A percentile compares a stretch with the other conserved stretches of the same genome.
phyloP scores from a whole-genome alignment of 1,140 invertebrate genomes.

The Lethrus apterus region DNA sequence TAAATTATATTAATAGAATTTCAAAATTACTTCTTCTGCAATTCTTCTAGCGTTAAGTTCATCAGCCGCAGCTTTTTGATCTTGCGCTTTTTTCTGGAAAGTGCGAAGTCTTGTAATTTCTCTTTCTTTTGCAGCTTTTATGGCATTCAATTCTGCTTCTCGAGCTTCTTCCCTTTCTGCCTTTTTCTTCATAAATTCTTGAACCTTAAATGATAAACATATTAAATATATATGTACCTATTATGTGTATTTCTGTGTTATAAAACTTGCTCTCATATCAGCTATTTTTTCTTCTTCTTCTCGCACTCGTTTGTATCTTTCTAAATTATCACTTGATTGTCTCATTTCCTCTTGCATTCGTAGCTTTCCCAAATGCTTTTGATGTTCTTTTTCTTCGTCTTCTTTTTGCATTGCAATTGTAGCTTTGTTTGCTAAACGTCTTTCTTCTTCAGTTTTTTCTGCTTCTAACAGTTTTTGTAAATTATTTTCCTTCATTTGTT shows the following conservation, averaged over 20 bases:
- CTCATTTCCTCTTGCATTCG: constrained; percentile 47
- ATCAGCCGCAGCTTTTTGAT: constrained; percentile 38
- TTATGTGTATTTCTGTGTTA: too few species aligned
- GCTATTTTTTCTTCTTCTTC: constrained; percentile 52
- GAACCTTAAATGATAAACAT: constrained; percentile 47
- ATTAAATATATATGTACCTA: too few species aligned
- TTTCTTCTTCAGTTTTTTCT: constrained; percentile 58
- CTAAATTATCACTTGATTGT: constrained; percentile 49
- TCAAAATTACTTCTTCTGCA: constrained; percentile 39
- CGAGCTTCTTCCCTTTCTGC: constrained; percentile 47
- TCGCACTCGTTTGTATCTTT: constrained; percentile 48
- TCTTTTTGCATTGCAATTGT: constrained; percentile 47
- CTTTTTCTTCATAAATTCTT: constrained; percentile 52
- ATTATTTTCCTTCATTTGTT: constrained; percentile 55
- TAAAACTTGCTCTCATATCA: constrained; percentile 44
- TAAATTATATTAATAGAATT: constrained; percentile 12
- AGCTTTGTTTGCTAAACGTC: constrained; percentile 50
- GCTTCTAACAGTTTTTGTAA: constrained; percentile 51
- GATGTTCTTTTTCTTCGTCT: constrained; percentile 42
- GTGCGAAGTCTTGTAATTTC: constrained; percentile 44
- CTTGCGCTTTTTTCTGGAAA: constrained; percentile 41
- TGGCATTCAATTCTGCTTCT: constrained; percentile 47
- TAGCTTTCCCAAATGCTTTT: constrained; percentile 39
- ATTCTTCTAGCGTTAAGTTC: constrained; percentile 40
- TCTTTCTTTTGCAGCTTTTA: constrained; percentile 44